Evolutionary conservation across 2,888 invertebrate genomes (phyloP), one percentile per base, ranked within the genome.

Genomic region (Eupithecia centaureata): DNA sequence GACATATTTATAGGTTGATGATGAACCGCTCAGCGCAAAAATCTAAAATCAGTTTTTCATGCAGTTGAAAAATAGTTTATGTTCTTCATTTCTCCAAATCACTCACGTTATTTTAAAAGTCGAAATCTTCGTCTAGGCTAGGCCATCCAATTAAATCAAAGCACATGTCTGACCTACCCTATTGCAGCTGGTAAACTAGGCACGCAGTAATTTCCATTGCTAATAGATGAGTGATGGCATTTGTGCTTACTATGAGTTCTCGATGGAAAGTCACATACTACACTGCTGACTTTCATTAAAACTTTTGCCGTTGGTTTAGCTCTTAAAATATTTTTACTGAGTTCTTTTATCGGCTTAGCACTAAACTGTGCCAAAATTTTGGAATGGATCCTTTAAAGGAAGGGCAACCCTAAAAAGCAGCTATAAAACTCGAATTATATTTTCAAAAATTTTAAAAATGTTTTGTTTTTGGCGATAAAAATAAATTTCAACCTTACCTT

Each of bases 91-190:
- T 15, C 15, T 4, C 15, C 27, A 51, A 51, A 18, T 27, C 7
- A 52, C 27, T 2, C 5, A 7, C 27, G 27, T 15, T 27, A 15
- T 52, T 52, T 27, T 27, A 52, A n/a, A n/a, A 52, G 52, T 52
- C 25, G 2, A 52, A 52, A 52, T 22, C 27, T 27, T 51, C 25
- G 25, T 25, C 25, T 25, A 5, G 52, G 5, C 57, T 57, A 22
- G 57, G 57, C 75, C 71, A 71, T 69, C 61, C 12, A 65, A 62
- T 62, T 62, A 84, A 87, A 84, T 82, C 82, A 77, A 77, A 77
- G 79, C 83, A 82, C 89, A 87, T 88, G 87, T 87, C 79, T 89
- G 90, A 91, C 91, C 90, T 91, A 90, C 87, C 91, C 89, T 81
- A 89, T 89, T 89, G 86, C 88, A 86, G 80, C 87, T 86, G 78